Evolutionary conservation across 2,113 vertebrate species (phyloP).

Genomic region (Indicator indicator): DNA sequence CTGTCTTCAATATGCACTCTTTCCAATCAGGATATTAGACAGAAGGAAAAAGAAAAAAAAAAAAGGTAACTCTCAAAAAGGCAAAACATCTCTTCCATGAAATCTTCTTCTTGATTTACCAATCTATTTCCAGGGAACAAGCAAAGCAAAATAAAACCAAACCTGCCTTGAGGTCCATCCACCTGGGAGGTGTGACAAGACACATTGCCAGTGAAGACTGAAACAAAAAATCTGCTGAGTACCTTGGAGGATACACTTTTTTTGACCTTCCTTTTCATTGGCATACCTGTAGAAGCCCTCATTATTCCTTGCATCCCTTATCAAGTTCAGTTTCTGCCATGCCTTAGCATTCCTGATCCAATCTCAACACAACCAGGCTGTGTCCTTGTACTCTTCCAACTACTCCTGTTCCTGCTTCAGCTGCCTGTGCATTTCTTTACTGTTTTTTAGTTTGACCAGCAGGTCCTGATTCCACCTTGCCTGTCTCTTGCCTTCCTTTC

Average conservation of each 20-base stretch:
- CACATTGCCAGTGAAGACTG: background rate
- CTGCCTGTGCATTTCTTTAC: background rate
- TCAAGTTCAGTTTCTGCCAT: background rate
- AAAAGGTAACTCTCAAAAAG: too few relatives aligned
- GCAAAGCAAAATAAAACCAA: too few relatives aligned
- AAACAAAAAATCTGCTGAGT: background rate
- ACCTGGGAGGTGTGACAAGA: background rate
- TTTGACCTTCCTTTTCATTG: background rate
- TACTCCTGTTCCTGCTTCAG: background rate
- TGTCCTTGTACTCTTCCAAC: background rate
- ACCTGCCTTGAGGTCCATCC: background rate
- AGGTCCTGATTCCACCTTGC: background rate
- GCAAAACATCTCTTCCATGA: too few relatives aligned
- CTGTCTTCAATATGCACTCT: too few relatives aligned
- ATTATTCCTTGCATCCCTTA: background rate
- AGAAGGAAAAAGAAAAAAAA: too few relatives aligned
- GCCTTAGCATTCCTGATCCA: background rate
- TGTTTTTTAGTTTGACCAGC: background rate
- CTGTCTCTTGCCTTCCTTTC: background rate
- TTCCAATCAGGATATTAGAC: too few relatives aligned
- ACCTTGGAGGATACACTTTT: background rate
- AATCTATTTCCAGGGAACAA: too few relatives aligned
- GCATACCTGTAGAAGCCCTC: background rate
- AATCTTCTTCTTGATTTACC: too few relatives aligned
- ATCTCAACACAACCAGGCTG: background rate